Conservation (phyloP, 2,797 vertebrate genomes). For the Cygnus olor region DNA sequence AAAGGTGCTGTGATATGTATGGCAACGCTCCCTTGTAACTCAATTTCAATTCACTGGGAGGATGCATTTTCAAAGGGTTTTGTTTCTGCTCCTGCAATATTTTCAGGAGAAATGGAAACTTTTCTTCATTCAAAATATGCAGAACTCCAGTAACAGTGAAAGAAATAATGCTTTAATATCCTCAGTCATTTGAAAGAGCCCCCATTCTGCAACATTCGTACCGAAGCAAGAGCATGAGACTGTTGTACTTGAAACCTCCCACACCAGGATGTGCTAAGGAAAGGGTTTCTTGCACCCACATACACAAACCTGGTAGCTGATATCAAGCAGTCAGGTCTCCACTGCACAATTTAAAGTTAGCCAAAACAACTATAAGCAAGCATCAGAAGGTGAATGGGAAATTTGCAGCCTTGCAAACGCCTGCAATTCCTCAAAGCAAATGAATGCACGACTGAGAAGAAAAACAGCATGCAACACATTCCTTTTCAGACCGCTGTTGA, state of each 20-base stretch:
- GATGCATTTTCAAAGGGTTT: not conserved
- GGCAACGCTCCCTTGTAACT: not conserved
- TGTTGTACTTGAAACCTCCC: not conserved
- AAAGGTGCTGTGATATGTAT: accelerated
- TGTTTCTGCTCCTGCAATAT: no score
- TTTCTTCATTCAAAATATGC: not conserved
- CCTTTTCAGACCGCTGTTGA: accelerated
- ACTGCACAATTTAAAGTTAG: not conserved
- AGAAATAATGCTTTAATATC: accelerated
- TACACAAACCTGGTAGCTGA: not conserved
- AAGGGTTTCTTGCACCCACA: not conserved
- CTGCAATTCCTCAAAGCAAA: not conserved
- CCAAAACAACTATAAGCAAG: not conserved
- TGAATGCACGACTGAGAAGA: accelerated
- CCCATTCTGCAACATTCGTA: not conserved
- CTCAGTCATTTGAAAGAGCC: not conserved
- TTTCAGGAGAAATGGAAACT: not conserved
- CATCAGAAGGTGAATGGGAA: no score
- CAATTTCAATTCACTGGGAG: not conserved
- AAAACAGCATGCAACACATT: not conserved
- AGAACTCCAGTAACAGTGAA: not conserved
- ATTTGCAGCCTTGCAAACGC: accelerated
- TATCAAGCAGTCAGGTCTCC: not conserved
- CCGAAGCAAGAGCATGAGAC: not conserved
- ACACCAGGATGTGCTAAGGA: no score